phyloP scores from a whole-genome alignment of 2,888 invertebrate genomes.

The Andrena fulva region DNA sequence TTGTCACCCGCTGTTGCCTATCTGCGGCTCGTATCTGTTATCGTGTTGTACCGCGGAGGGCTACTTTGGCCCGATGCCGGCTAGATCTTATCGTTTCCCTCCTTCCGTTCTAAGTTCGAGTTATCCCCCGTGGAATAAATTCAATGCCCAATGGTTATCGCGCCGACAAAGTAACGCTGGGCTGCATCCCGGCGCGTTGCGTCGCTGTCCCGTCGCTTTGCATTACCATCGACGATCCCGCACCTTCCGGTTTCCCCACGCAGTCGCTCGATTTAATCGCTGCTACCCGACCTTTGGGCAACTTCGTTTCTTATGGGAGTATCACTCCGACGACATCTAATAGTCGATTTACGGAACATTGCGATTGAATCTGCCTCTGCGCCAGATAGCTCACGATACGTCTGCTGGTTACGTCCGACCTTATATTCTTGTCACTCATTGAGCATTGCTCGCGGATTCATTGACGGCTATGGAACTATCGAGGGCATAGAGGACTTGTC shows the following conservation, averaged over 20 bases:
- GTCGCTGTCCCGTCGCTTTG: slow-evolving; percentile 60
- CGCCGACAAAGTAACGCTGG: slow-evolving; percentile 71
- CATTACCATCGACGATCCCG: slow-evolving; percentile 63
- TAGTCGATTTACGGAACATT: background rate
- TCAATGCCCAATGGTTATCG: slow-evolving; percentile 74
- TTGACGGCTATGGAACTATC: too few relatives aligned
- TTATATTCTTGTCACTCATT: too few relatives aligned
- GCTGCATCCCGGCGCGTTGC: slow-evolving; percentile 33
- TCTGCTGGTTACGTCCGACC: too few relatives aligned
- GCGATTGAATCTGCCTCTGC: background rate
- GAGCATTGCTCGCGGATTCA: too few relatives aligned
- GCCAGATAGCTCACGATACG: too few relatives aligned
- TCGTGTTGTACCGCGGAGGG: slow-evolving; percentile 63
- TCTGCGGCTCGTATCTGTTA: slow-evolving; percentile 70
- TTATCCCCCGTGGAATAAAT: slow-evolving; percentile 72
- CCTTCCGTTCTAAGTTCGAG: slow-evolving; percentile 70
- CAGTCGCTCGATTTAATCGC: slow-evolving; percentile 30
- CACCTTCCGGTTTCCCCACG: slow-evolving; percentile 28
- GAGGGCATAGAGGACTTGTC: too few relatives aligned
- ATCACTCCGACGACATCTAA: background rate
- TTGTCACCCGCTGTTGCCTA: slow-evolving; percentile 66
- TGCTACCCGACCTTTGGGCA: background rate
- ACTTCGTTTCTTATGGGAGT: background rate
- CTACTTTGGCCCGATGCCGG: slow-evolving; percentile 68
- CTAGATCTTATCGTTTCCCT: slow-evolving; percentile 66